Evolutionary conservation across 2,888 invertebrate species (phyloP).

Genomic region (Drosophila meridionalis): DNA sequence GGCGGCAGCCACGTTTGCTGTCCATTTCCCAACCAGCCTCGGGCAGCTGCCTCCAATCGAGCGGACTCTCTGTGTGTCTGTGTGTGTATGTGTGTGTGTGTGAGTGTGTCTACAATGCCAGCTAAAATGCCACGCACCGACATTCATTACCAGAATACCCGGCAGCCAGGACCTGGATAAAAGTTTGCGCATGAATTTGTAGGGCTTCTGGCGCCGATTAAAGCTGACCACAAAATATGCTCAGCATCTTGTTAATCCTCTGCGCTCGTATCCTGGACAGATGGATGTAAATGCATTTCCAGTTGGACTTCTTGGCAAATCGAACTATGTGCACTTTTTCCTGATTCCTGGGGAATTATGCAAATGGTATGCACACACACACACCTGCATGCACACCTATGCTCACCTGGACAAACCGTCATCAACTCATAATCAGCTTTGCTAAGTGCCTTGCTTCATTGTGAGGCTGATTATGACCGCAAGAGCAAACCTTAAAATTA

Average conservation of each 20-base stretch:
- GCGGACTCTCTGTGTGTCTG: neutral
- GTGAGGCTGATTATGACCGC: conserved; percentile 62
- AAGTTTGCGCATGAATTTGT: conserved; percentile 54
- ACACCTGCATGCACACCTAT: neutral
- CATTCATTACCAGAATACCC: conserved; percentile 41
- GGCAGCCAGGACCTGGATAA: conserved; percentile 34
- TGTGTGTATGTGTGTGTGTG: neutral
- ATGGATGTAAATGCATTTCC: neutral
- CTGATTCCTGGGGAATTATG: conserved; percentile 30
- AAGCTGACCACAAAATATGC: neutral
- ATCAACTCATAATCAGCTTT: conserved; percentile 59
- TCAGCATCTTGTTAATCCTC: neutral
- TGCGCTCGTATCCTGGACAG: neutral
- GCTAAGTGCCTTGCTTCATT: conserved; percentile 44
- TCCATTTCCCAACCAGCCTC: conserved; percentile 3
- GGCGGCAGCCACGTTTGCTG: conserved; percentile 17
- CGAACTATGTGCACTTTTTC: conserved; percentile 21
- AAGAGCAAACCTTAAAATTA: conserved; percentile 64
- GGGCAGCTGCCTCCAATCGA: conserved; percentile 20
- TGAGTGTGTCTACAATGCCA: neutral
- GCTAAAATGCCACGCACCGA: neutral
- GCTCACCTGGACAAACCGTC: conserved; percentile 10
- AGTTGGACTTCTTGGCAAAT: conserved; percentile 2
- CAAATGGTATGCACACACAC: conserved; percentile 16
- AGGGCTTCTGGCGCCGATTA: conserved; percentile 50